phyloP scores from a whole-genome alignment of 37 sponge, comb jelly and placozoan species.

The Chondrilla cf. caribensis region DNA sequence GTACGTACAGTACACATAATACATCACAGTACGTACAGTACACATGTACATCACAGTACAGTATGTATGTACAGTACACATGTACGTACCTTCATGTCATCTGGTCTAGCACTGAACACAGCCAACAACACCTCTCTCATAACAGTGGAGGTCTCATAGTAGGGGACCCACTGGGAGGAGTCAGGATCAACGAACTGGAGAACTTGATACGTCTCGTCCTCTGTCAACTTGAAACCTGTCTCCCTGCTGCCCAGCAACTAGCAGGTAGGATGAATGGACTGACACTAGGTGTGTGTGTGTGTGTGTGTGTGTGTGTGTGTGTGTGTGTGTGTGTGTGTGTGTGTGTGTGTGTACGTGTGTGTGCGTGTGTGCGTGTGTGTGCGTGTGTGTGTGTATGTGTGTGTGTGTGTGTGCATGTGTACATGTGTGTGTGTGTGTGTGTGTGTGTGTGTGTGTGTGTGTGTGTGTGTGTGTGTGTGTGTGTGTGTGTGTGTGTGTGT shows the following conservation, averaged over 20 bases:
- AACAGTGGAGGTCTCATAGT: not conserved
- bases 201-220: not conserved
- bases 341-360: too few relatives aligned
- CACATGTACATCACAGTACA: too few relatives aligned
- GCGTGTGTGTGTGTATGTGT: conserved; percentile 10
- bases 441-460: conserved; percentile 25
- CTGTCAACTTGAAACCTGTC: not conserved
- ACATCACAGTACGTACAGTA: not conserved
- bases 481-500: not conserved
- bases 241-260: conserved; percentile 9
- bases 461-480: conserved; percentile 22
- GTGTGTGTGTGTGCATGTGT: conserved; percentile 5
- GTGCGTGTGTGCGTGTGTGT: not conserved
- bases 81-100: not conserved
- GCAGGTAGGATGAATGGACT: conserved; percentile 31
- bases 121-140: conserved; percentile 22
- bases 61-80: too few relatives aligned
- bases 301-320: conserved; percentile 4
- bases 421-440: conserved; percentile 16
- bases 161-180: conserved; percentile 32
- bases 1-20: not conserved
- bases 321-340: conserved; percentile 2
- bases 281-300: too few relatives aligned
- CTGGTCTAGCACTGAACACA: not conserved
- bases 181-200: conserved; percentile 47